phyloP scores from a whole-genome alignment of 2,888 invertebrate genomes.

The Calliopum simillimum region DNA sequence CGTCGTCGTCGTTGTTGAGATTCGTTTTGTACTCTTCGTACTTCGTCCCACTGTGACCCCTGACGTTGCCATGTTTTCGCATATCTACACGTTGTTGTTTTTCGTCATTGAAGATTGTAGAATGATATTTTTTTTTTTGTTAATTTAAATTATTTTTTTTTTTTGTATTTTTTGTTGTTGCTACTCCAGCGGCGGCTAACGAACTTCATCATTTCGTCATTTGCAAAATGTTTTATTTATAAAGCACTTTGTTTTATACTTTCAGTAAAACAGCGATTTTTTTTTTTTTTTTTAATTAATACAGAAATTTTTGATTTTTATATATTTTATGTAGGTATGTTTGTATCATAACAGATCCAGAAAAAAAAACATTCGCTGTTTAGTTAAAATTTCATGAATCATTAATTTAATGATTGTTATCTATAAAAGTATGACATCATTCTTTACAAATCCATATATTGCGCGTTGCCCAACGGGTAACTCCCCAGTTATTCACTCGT shows the following conservation, averaged over 20 bases:
- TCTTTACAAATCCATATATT: too few species aligned
- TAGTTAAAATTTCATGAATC: too few species aligned
- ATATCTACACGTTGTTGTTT: background rate
- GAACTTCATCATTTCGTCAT: background rate
- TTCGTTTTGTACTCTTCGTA: background rate
- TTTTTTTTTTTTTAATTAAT: background rate
- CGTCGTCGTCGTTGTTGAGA: background rate
- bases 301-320: too few species aligned
- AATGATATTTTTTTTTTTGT: background rate
- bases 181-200: conserved; percentile 19
- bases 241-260: background rate
- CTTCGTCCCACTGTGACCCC: background rate
- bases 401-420: too few species aligned
- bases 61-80: background rate
- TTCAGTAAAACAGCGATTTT: background rate
- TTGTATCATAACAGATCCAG: too few species aligned
- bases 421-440: too few species aligned
- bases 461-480: too few species aligned
- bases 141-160: conserved; percentile 1
- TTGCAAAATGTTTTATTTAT: background rate
- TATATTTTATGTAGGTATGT: too few species aligned
- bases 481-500: too few species aligned
- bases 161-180: conserved; percentile 5
- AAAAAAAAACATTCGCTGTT: too few species aligned
- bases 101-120: conserved; percentile 18